These are phyloP conservation scores for Seriola dumerili DNA, from an alignment of 2,113 vertebrate genomes.

Conservation along the genomic window DNA sequence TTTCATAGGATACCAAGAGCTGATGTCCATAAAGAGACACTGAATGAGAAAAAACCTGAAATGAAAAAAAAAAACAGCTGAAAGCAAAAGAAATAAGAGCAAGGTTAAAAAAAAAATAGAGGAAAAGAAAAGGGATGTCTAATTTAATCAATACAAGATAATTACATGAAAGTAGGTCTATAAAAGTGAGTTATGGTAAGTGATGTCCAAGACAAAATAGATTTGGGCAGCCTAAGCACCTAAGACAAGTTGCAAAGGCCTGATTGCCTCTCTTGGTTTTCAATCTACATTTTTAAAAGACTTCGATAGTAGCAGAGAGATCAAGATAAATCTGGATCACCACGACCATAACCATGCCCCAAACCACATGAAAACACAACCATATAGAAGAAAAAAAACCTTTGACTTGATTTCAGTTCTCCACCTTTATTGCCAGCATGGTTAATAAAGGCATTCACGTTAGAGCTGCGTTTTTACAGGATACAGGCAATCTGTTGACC, in stretches of 20 bases:
- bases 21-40: not conserved
- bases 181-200: constrained; percentile 43
- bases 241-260: constrained; percentile 6
- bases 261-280: constrained; percentile 3
- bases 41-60: not conserved
- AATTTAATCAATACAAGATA: constrained; percentile 48
- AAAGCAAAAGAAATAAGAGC: not conserved
- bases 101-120: not conserved
- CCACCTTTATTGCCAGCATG: constrained; percentile 49
- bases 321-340: not conserved
- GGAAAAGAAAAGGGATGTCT: not conserved
- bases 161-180: constrained; percentile 42
- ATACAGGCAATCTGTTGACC: constrained; percentile 74
- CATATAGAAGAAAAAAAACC: not conserved
- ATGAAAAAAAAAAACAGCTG: not conserved
- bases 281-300: constrained; percentile 24
- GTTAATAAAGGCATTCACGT: constrained; percentile 71
- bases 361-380: not conserved
- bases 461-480: constrained; percentile 68
- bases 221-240: constrained; percentile 11
- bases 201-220: constrained; percentile 21
- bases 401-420: constrained; percentile 16
- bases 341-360: not conserved
- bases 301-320: not conserved
- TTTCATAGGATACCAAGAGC: not conserved